phyloP scores from a whole-genome alignment of 2,888 invertebrate species.

The Serripes groenlandicus region DNA sequence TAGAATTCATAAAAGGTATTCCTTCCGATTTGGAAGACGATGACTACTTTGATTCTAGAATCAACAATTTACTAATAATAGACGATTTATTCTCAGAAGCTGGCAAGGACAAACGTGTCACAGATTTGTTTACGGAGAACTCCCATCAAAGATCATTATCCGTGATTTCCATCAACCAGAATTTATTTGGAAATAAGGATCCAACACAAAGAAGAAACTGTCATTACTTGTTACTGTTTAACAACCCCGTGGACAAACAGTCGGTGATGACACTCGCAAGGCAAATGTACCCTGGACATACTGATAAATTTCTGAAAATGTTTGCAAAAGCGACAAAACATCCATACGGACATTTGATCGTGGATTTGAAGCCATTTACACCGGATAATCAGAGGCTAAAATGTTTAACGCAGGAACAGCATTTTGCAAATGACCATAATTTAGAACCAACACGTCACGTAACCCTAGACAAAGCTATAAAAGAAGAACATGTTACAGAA shows the following conservation, averaged over 20 bases:
- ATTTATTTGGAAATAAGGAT: slow-evolving; percentile 56
- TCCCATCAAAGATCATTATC: slow-evolving; percentile 58
- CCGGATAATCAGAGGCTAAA: slow-evolving; percentile 2
- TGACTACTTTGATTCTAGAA: slow-evolving; percentile 39
- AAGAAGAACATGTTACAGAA: not conserved
- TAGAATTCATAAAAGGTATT: slow-evolving; percentile 60
- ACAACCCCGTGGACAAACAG: slow-evolving; percentile 64
- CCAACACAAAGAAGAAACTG: slow-evolving; percentile 63
- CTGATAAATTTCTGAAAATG: slow-evolving; percentile 6
- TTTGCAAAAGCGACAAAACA: slow-evolving; percentile 37
- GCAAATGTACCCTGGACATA: slow-evolving; percentile 58
- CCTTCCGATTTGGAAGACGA: slow-evolving; percentile 55
- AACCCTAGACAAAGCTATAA: slow-evolving; percentile 6
- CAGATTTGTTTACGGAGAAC: slow-evolving; percentile 54
- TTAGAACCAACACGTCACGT: not conserved
- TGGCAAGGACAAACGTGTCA: slow-evolving; percentile 47
- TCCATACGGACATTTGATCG: slow-evolving; percentile 26
- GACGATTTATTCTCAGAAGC: slow-evolving; percentile 53
- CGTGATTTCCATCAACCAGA: slow-evolving; percentile 57
- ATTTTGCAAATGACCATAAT: too few species aligned
- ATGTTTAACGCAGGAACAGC: too few species aligned
- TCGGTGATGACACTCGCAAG: slow-evolving; percentile 49
- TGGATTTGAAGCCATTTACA: slow-evolving; percentile 27
- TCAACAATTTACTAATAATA: slow-evolving; percentile 49
- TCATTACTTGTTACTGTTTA: slow-evolving; percentile 61